Base-by-base conservation (phyloP, 2,113 vertebrate genomes). In the Lonchura striata region DNA sequence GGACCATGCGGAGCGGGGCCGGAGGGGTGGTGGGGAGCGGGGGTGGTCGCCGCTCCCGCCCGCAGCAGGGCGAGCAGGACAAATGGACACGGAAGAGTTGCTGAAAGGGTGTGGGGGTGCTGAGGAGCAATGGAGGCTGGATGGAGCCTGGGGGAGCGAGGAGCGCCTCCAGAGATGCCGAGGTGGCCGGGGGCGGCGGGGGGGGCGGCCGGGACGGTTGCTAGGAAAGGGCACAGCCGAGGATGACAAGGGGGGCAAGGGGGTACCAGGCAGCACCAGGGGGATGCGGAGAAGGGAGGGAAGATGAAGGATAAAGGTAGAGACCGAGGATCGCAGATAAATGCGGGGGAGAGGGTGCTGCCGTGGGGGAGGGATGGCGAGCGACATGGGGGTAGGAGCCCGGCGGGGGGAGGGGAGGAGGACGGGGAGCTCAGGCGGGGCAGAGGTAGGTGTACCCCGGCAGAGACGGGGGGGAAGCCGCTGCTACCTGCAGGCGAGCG, bases 71-170 rank as follows among this genome's bases (percentile, higher is more conserved):
- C 57, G 54, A 71, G 57, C 76, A 82, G 76, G 87, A 82, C 92
- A 65, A 71, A 93, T 39, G 81, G 86, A 76, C 81, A 65, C 81
- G 76, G 63, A 90, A 86, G 92, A 93, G 92, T 93, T 93, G 82
- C 18, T 27, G 63, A 70, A 70, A 66, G 69, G 76, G 68, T 57
- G 81, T 39, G 74, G 47, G 80, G 79, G 66, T 88, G 66, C 72
- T 20, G 41, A 79, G 66, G 42, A 74, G 85, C 66, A 49, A 84
- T 61, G 72, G 79, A 88, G 85, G 79, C 79, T 72, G 72, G 65
- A 92, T 72, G 84, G 65, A 72, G 72, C 39, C 31, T 42, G 50
- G 44, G 66, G 65, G 37, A 60, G 70, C 37, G 54, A 22, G 27
- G 41, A 41, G 52, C 28, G 37, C 14, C 28, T 75, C 31, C 27